Conservation (phyloP, 2,888 invertebrate genomes). For the Sinelater perroti region DNA sequence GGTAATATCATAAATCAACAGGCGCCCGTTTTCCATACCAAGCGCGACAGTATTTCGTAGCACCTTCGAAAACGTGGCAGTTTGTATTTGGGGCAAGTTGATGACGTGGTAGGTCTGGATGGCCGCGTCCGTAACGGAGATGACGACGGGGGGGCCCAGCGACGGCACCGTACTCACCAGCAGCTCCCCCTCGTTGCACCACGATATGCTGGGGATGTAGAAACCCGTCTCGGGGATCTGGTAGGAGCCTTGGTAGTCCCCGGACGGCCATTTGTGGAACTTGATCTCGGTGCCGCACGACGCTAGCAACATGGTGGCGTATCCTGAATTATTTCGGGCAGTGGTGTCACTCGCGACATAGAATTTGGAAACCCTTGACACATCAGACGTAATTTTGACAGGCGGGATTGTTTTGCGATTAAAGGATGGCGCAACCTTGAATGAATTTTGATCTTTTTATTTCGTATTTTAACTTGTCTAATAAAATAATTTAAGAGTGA, state of each 20-base stretch:
- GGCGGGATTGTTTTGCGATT: no score
- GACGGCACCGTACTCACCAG: slow-evolving; percentile 21
- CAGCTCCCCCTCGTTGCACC: slow-evolving; percentile 51
- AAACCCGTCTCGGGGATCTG: slow-evolving; percentile 45
- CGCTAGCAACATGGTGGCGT: slow-evolving; percentile 63
- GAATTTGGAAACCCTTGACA: background rate
- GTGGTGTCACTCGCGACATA: background rate
- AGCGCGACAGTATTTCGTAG: slow-evolving; percentile 45
- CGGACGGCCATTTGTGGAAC: slow-evolving; percentile 65
- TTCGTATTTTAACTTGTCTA: no score
- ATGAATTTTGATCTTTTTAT: no score
- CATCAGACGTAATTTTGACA: background rate
- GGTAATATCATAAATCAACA: slow-evolving; percentile 48
- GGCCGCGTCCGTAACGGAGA: slow-evolving; percentile 14
- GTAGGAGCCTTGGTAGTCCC: slow-evolving; percentile 49
- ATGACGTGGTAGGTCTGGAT: slow-evolving; percentile 23
- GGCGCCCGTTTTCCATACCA: slow-evolving; percentile 47
- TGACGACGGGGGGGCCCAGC: slow-evolving; percentile 8
- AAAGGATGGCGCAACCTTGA: no score
- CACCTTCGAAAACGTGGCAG: slow-evolving; percentile 46
- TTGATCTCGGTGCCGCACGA: slow-evolving; percentile 66
- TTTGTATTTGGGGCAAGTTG: slow-evolving; percentile 35
- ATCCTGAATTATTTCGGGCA: background rate
- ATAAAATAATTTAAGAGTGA: no score
- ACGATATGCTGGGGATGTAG: slow-evolving; percentile 50